Conservation (phyloP, 1,140 invertebrate genomes). For the Drosophila dunni region DNA sequence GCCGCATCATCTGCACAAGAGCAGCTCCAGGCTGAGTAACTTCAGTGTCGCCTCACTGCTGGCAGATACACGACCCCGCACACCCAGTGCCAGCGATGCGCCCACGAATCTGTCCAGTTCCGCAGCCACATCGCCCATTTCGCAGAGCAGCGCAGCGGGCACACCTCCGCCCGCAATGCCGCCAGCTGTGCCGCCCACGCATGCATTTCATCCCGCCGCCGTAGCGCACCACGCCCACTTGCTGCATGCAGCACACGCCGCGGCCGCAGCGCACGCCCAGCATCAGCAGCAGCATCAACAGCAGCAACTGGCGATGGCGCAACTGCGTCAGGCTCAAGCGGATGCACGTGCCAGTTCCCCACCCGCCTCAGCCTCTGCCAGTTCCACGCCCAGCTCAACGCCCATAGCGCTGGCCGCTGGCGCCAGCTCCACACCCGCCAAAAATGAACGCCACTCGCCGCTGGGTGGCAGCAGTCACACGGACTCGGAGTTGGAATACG, state of each 20-base stretch:
- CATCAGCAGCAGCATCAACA: slow-evolving; percentile 62
- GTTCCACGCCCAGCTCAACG: slow-evolving; percentile 68
- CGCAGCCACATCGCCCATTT: slow-evolving; percentile 70
- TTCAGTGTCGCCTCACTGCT: slow-evolving; percentile 89
- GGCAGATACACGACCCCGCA: slow-evolving; percentile 87
- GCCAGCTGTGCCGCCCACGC: slow-evolving; percentile 46
- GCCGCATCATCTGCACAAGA: slow-evolving; percentile 83
- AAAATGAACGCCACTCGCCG: slow-evolving; percentile 81
- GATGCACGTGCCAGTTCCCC: slow-evolving; percentile 49
- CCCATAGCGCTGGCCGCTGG: slow-evolving; percentile 46
- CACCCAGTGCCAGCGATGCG: slow-evolving; percentile 74
- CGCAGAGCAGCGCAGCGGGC: slow-evolving; percentile 66
- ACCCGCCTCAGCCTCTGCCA: slow-evolving; percentile 52
- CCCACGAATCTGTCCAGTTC: slow-evolving; percentile 83
- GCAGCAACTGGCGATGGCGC: slow-evolving; percentile 66
- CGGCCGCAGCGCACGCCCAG: slow-evolving; percentile 76
- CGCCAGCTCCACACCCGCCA: slow-evolving; percentile 56
- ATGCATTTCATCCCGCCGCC: slow-evolving; percentile 75
- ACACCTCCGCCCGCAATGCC: slow-evolving; percentile 61
- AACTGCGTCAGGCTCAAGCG: slow-evolving; percentile 62
- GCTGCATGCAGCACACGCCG: slow-evolving; percentile 74
- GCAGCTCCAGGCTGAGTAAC: slow-evolving; percentile 86
- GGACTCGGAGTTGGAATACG: slow-evolving; percentile 87
- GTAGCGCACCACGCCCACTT: slow-evolving; percentile 81
- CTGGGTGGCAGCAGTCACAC: slow-evolving; percentile 74